Evolutionary conservation across 2,113 vertebrate genomes (phyloP).

Genomic region (Clinocottus analis): DNA sequence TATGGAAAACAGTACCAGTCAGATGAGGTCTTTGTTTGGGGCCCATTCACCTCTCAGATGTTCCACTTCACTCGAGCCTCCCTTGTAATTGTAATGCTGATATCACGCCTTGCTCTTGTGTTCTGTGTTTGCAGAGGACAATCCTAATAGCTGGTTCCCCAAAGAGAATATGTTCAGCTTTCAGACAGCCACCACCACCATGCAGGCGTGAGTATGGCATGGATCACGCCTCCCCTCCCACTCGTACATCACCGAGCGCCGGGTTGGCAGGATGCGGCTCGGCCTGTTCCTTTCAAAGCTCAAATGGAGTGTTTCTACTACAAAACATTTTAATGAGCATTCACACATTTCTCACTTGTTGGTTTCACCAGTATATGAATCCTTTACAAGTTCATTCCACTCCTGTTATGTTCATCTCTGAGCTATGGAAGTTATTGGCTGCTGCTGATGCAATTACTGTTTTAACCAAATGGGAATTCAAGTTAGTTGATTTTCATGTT

Average conservation of each 20-base stretch:
- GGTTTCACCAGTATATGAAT: neutral
- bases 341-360: slow-evolving; percentile 16
- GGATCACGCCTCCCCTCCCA: slow-evolving; percentile 36
- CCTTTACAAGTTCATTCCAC: slow-evolving; percentile 11
- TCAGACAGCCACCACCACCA: slow-evolving; percentile 96
- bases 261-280: slow-evolving; percentile 18
- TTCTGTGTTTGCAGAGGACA: slow-evolving; percentile 85
- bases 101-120: slow-evolving; percentile 28
- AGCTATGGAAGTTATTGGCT: neutral
- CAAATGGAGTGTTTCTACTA: slow-evolving; percentile 10
- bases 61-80: neutral
- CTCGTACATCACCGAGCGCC: neutral
- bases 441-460: neutral
- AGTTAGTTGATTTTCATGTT: neutral
- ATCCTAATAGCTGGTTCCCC: slow-evolving; percentile 94
- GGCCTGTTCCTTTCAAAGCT: slow-evolving; percentile 34
- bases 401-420: neutral
- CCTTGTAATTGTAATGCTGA: slow-evolving; percentile 21
- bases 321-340: slow-evolving; percentile 40
- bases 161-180: slow-evolving; percentile 98
- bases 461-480: no score
- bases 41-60: neutral
- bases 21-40: neutral
- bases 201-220: slow-evolving; percentile 95
- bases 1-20: neutral